These are phyloP conservation scores for Drosophila demipolita DNA, from an alignment of 2,888 invertebrate genomes.

Conservation along the genomic window DNA sequence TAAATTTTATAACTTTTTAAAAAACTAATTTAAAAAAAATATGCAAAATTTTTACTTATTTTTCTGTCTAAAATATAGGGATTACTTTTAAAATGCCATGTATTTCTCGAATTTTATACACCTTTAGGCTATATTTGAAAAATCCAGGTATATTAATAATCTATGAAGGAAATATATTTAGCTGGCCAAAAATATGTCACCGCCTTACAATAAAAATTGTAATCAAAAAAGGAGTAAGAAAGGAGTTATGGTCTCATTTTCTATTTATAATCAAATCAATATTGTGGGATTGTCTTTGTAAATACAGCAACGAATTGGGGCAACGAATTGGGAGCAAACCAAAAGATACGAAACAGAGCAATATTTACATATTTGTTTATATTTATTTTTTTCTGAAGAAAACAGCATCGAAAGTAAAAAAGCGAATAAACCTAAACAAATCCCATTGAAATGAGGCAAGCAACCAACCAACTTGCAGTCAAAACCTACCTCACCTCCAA, in stretches of 20 bases:
- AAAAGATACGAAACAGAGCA: slow-evolving; percentile 6
- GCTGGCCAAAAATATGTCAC: not conserved
- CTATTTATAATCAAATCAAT: slow-evolving; percentile 41
- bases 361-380: slow-evolving; percentile 27
- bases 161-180: not conserved
- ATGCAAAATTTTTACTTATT: not conserved
- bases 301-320: slow-evolving; percentile 1
- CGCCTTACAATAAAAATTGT: not conserved
- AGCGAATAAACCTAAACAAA: slow-evolving; percentile 62
- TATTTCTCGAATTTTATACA: not conserved
- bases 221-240: not conserved
- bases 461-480: not conserved
- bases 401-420: slow-evolving; percentile 12
- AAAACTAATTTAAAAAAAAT: no score
- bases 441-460: slow-evolving; percentile 39
- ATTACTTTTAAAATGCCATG: not conserved
- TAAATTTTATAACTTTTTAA: no score
- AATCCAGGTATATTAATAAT: not conserved
- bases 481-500: not conserved
- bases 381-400: slow-evolving; percentile 19
- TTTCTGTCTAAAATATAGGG: not conserved
- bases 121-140: not conserved
- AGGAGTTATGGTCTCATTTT: slow-evolving; percentile 11
- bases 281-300: not conserved
- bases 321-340: no score